These are phyloP conservation scores for Alviniconcha marisindica DNA, from an alignment of 1,140 invertebrate species.

Conservation along the genomic window DNA sequence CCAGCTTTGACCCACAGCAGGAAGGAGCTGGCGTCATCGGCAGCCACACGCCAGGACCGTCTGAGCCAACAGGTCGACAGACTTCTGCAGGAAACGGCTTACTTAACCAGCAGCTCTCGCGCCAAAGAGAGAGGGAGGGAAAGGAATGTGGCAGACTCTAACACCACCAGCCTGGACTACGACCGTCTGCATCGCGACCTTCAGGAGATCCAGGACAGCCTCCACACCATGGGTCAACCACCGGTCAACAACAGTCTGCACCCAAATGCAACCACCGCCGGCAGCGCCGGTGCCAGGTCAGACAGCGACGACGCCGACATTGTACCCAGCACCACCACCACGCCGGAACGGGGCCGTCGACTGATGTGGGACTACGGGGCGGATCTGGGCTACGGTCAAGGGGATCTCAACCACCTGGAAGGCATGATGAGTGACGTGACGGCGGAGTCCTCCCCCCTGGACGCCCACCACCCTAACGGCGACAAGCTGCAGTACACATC, in stretches of 20 bases:
- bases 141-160: background rate
- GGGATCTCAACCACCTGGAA: constrained; percentile 51
- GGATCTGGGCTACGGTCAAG: constrained; percentile 60
- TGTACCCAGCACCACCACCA: constrained; percentile 51
- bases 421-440: constrained; percentile 55
- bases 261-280: background rate
- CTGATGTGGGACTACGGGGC: constrained; percentile 67
- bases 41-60: background rate
- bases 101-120: constrained; percentile 12
- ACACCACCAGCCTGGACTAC: constrained; percentile 54
- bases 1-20: no score
- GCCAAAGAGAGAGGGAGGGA: constrained; percentile 19
- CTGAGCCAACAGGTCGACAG: constrained; percentile 29
- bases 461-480: constrained; percentile 46
- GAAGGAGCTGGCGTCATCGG: background rate
- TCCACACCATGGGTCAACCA: constrained; percentile 44
- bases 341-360: constrained; percentile 50
- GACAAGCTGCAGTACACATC: constrained; percentile 40
- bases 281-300: constrained; percentile 27
- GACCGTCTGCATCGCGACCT: constrained; percentile 60
- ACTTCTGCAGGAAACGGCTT: constrained; percentile 31
- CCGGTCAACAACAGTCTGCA: background rate
- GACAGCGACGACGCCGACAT: constrained; percentile 55
- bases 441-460: constrained; percentile 33
- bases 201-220: constrained; percentile 67